Evolutionary conservation across 2,113 vertebrate species (phyloP).

Genomic region (Callopanchax toddi): DNA sequence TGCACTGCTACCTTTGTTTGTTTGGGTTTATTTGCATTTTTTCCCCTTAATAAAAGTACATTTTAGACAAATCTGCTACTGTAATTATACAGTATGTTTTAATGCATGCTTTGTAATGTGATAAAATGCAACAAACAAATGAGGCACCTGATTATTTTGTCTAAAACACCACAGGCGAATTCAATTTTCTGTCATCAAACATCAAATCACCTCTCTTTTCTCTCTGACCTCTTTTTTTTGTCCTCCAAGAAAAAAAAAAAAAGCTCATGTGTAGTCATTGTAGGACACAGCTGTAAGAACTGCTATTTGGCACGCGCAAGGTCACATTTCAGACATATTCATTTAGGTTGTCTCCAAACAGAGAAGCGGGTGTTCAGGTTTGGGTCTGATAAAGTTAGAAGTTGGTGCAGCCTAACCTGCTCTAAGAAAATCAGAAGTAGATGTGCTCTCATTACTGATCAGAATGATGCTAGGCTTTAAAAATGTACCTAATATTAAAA

Average conservation of each 20-base stretch:
- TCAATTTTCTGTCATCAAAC: constrained; percentile 19
- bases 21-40: no score
- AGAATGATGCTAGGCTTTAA: no score
- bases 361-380: neutral
- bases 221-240: constrained; percentile 22
- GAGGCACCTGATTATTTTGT: no score
- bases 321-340: constrained; percentile 3
- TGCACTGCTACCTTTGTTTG: no score
- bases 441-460: no score
- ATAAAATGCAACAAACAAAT: no score
- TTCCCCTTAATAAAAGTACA: no score
- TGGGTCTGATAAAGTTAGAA: neutral
- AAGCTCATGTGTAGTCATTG: neutral
- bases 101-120: no score
- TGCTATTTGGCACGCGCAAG: constrained; percentile 1
- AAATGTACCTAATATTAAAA: no score
- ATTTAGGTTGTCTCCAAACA: neutral
- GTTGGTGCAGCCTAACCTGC: neutral
- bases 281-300: constrained; percentile 16
- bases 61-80: no score
- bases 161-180: constrained; percentile 16
- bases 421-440: no score
- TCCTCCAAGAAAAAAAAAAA: neutral
- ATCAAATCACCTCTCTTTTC: constrained; percentile 9
- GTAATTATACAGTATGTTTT: no score